Base-by-base conservation (phyloP, 2,113 vertebrate genomes). In the Galbula dea region DNA sequence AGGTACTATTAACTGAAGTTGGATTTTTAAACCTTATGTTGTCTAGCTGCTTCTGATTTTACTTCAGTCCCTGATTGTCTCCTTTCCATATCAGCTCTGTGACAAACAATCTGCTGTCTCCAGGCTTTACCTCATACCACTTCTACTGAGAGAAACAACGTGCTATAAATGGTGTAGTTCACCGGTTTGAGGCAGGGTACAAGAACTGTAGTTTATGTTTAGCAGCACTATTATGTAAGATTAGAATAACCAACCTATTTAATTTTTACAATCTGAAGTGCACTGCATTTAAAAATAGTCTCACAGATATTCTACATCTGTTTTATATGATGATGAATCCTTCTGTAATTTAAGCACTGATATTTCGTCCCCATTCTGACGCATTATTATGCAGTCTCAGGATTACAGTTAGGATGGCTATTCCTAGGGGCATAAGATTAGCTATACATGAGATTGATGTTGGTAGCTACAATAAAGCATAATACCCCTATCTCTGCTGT, bases 241-340 rank as follows among this genome's bases (percentile, higher is more conserved):
- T 68, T 37, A 89, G 67, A 87, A 92, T 83, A 95, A 81, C 34
- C 57, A 83, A 66, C 26, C 36, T 80, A 54, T 58, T 37, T 54
- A 45, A 34, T 71, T 92, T 93, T 94, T 81, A 95, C 82, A 87
- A 58, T 51, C 37, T 48, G 22, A 88, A 95, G 79, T 52, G 22
- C 68, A 93, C 11, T 87, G 57, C 52, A 74, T 90, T 92, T 92
- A 71, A 72, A 92, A 75, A 80, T 22, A 55, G 51, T 74, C 78
- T 93, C 67, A 36, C n/a, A 26, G 72, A 32, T 85, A 46, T 58
- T 85, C 65, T 48, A 65, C 32, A 62, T 41, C 69, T 92, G 57
- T 69, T 79, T 90, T 66, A 55, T 46, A 61, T 45, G 63, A 79
- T 34, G 59, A 74, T 62, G 63, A 93, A 83, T 61, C 61, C 41